Conservation (phyloP, 2,888 invertebrate genomes). For the Lasioglossum calceatum region DNA sequence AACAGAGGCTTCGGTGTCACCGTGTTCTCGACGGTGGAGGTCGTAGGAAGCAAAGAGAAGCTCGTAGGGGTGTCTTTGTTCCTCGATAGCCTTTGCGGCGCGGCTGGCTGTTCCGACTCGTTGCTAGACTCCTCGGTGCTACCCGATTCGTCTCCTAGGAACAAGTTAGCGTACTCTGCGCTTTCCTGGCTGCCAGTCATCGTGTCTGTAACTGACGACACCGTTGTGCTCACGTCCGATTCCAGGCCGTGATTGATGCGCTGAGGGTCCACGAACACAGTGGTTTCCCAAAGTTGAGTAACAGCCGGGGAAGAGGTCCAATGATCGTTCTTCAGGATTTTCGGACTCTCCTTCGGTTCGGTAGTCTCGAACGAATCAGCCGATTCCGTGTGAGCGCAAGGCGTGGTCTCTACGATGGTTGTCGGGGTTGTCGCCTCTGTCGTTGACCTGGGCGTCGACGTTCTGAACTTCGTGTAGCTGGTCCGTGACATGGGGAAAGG, state of each 20-base stretch:
- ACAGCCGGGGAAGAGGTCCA: slow-evolving; percentile 85
- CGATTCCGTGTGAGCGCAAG: slow-evolving; percentile 40
- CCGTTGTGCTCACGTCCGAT: slow-evolving; percentile 38
- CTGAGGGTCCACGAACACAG: slow-evolving; percentile 89
- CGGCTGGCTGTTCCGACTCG: slow-evolving; percentile 25
- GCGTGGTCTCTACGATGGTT: slow-evolving; percentile 31
- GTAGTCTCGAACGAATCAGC: slow-evolving; percentile 10
- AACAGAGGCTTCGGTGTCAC: slow-evolving; percentile 77
- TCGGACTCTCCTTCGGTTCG: slow-evolving; percentile 74
- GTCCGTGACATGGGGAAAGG: slow-evolving; percentile 77
- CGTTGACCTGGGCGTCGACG: slow-evolving; percentile 26
- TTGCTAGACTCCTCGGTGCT: slow-evolving; percentile 29
- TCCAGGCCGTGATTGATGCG: slow-evolving; percentile 89
- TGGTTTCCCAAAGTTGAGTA: slow-evolving; percentile 88
- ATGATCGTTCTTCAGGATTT: slow-evolving; percentile 82
- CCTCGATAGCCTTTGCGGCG: slow-evolving; percentile 76
- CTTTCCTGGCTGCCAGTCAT: slow-evolving; percentile 61
- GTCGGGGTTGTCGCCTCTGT: slow-evolving; percentile 30
- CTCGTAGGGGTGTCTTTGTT: slow-evolving; percentile 80
- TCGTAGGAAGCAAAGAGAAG: slow-evolving; percentile 79
- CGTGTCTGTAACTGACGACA: neutral
- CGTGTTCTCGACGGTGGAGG: slow-evolving; percentile 71
- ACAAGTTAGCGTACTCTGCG: slow-evolving; percentile 70
- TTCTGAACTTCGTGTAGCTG: slow-evolving; percentile 72
- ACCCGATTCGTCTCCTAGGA: neutral